Evolutionary conservation across 2,888 invertebrate genomes (phyloP).

Genomic region (Chrysomela aeneicollis): DNA sequence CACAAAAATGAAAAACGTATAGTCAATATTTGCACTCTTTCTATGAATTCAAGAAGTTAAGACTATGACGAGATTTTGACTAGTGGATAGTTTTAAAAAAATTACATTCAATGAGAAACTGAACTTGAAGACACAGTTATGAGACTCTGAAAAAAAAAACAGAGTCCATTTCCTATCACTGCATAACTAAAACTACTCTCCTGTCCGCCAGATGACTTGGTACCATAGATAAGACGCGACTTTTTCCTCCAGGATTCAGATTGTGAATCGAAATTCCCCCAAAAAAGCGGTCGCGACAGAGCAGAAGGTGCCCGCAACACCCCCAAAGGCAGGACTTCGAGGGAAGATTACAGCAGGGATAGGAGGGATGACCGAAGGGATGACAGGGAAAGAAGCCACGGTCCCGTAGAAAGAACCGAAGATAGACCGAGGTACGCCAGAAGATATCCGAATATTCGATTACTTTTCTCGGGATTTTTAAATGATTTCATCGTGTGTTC

Average conservation of each 20-base stretch:
- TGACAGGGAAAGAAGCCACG: constrained; percentile 32
- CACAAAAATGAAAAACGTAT: too few species aligned
- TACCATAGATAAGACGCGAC: constrained; percentile 53
- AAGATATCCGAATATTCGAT: too few species aligned
- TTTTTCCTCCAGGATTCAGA: constrained; percentile 58
- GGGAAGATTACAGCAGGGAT: constrained; percentile 31
- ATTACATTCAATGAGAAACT: too few species aligned
- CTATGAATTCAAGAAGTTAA: too few species aligned
- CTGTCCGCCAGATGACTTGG: constrained; percentile 39
- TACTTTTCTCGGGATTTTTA: too few species aligned
- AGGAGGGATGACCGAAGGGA: constrained; percentile 25
- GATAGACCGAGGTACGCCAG: constrained; percentile 26
- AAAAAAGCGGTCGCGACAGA: constrained; percentile 26
- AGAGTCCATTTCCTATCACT: too few species aligned
- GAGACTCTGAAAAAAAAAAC: too few species aligned
- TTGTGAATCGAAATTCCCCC: constrained; percentile 43
- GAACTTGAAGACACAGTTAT: too few species aligned
- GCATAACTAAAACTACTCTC: constrained; percentile 28
- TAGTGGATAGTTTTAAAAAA: too few species aligned
- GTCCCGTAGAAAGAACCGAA: constrained; percentile 32
- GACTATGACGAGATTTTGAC: too few species aligned
- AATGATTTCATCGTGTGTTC: too few species aligned
- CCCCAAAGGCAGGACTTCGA: constrained; percentile 37
- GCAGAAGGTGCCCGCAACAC: constrained; percentile 19
- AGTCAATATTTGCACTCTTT: too few species aligned